A percentile compares a stretch with the other conserved stretches of the same genome.
Evolutionary conservation across 2,888 invertebrate species (phyloP).

Genomic region (Caenorhabditis virilis): DNA sequence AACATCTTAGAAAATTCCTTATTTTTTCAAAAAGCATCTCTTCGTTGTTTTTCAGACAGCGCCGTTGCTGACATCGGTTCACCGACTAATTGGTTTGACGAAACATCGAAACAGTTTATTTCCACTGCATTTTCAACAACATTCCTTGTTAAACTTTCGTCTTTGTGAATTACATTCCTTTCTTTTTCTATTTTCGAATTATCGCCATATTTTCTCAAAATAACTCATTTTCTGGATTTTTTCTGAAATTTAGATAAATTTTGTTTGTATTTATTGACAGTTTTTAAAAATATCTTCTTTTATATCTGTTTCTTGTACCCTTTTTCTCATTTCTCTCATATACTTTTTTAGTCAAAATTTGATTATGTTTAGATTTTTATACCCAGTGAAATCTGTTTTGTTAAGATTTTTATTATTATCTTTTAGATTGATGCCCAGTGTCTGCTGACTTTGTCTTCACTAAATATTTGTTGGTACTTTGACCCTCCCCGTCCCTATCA

Average conservation of each 20-base stretch:
- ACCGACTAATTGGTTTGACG: constrained; percentile 32
- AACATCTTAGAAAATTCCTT: neutral
- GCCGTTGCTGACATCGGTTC: constrained; percentile 36
- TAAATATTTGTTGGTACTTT: no score
- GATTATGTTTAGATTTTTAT: no score
- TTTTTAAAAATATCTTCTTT: neutral
- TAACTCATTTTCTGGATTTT: no score
- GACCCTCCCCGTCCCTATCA: no score
- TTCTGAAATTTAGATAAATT: neutral
- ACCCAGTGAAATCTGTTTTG: no score
- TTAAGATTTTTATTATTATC: no score
- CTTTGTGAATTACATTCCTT: constrained; percentile 1
- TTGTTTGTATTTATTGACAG: neutral
- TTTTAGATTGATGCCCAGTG: no score
- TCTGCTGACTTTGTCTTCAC: no score
- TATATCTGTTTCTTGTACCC: neutral
- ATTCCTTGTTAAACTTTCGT: constrained; percentile 24
- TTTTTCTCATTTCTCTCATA: neutral
- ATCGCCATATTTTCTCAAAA: no score
- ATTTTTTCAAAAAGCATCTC: neutral
- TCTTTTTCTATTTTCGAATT: constrained; percentile 1
- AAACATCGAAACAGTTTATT: constrained; percentile 17
- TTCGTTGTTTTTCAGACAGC: constrained; percentile 18
- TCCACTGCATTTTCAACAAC: constrained; percentile 25
- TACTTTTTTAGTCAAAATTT: neutral